Conservation (phyloP, 2,888 invertebrate genomes). For the Parochlus steinenii region DNA sequence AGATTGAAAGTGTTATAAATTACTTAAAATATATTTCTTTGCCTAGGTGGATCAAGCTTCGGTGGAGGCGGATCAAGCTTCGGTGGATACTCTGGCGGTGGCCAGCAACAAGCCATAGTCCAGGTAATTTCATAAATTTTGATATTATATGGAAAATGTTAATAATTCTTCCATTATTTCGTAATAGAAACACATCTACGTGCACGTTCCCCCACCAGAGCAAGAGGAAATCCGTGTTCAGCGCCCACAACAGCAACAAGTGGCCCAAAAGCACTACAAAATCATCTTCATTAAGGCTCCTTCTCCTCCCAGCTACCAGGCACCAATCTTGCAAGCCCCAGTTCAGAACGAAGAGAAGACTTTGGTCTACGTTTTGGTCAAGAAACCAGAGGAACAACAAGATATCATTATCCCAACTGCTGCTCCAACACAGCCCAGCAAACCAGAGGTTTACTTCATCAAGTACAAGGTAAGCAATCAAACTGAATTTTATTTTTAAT, state of each 20-base stretch:
- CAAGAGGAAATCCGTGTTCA: conserved; percentile 52
- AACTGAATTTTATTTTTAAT: conserved; percentile 18
- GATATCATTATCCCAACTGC: conserved; percentile 62
- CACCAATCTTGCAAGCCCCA: conserved; percentile 62
- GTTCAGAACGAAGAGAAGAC: conserved; percentile 78
- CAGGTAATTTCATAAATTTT: too few relatives aligned
- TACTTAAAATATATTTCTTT: too few relatives aligned
- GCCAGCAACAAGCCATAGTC: conserved; percentile 8
- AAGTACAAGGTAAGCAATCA: conserved; percentile 57
- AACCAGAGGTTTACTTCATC: conserved; percentile 84
- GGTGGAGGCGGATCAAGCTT: conserved; percentile 2
- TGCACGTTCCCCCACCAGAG: conserved; percentile 38
- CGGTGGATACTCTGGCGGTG: background rate
- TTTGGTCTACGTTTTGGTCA: conserved; percentile 73
- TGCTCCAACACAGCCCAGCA: conserved; percentile 67
- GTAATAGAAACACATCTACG: conserved; percentile 29
- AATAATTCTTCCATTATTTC: too few relatives aligned
- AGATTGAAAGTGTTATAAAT: too few relatives aligned
- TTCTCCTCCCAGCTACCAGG: conserved; percentile 63
- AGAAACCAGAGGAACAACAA: conserved; percentile 72
- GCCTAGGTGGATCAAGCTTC: conserved; percentile 1
- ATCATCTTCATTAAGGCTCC: conserved; percentile 88
- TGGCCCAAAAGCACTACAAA: conserved; percentile 78
- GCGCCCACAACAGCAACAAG: conserved; percentile 48
- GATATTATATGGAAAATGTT: too few relatives aligned